phyloP scores from a whole-genome alignment of 2,113 vertebrate genomes.

The Mirounga angustirostris region DNA sequence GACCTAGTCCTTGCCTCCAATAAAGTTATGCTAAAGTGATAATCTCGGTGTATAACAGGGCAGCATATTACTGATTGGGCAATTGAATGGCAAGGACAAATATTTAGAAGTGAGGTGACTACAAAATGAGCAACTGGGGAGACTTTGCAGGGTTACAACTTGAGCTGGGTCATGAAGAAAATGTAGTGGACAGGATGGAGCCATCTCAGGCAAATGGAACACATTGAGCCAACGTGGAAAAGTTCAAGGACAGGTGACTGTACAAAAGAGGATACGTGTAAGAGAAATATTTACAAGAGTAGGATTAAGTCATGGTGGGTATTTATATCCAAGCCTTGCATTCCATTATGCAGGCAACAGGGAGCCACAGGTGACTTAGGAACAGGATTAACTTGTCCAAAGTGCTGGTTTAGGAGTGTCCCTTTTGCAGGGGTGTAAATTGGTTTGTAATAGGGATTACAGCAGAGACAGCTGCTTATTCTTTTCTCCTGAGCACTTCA shows the following conservation, averaged over 20 bases:
- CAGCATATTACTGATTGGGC: neutral
- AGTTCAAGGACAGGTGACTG: neutral
- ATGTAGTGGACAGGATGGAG: neutral
- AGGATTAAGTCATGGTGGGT: neutral
- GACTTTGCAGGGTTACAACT: neutral
- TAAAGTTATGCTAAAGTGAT: neutral
- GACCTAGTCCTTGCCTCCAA: neutral
- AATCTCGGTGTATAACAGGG: neutral
- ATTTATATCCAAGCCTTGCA: neutral
- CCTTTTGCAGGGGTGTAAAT: neutral
- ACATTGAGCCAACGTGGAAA: neutral
- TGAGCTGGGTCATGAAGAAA: neutral
- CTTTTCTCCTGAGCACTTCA: neutral
- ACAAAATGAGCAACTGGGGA: neutral
- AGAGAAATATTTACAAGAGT: neutral
- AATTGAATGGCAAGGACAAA: neutral
- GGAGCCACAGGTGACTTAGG: neutral
- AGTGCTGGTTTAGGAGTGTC: neutral
- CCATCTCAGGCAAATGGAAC: neutral
- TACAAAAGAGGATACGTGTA: neutral
- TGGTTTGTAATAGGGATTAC: neutral
- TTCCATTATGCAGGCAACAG: neutral
- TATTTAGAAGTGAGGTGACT: neutral
- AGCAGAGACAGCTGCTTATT: neutral
- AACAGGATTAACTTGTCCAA: neutral